phyloP scores from a whole-genome alignment of 1,140 invertebrate species.

The Telenomus remus region DNA sequence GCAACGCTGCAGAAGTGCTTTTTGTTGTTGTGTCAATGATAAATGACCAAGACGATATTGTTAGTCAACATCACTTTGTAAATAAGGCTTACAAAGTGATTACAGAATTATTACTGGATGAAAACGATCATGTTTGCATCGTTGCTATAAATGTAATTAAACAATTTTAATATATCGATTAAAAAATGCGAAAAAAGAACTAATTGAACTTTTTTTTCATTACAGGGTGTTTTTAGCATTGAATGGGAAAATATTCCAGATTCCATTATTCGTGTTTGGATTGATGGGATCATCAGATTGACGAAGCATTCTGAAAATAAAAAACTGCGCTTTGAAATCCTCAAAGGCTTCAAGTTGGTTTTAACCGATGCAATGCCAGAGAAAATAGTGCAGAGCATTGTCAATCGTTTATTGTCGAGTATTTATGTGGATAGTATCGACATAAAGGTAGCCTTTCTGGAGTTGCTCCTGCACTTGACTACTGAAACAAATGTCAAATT shows the following conservation, averaged over 20 bases:
- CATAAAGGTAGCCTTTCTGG: conserved; percentile 44
- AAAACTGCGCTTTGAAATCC: conserved; percentile 40
- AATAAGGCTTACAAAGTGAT: conserved; percentile 43
- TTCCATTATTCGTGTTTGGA: conserved; percentile 34
- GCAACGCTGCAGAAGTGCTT: conserved; percentile 59
- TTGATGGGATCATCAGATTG: conserved; percentile 29
- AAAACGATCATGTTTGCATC: conserved; percentile 42
- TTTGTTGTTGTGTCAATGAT: conserved; percentile 37
- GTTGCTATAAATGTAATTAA: conserved; percentile 53
- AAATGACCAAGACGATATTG: conserved; percentile 12
- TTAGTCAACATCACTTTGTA: conserved; percentile 20
- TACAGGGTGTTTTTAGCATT: too few relatives aligned
- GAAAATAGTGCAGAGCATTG: conserved; percentile 11
- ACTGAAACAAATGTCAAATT: conserved; percentile 29
- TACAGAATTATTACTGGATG: conserved; percentile 44
- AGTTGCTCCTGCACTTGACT: conserved; percentile 40
- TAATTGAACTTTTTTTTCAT: too few relatives aligned
- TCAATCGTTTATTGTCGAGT: conserved; percentile 26
- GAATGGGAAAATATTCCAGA: conserved; percentile 42
- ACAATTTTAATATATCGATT: conserved; percentile 4
- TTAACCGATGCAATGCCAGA: conserved; percentile 28
- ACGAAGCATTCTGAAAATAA: conserved; percentile 15
- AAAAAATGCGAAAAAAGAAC: too few relatives aligned
- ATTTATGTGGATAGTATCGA: conserved; percentile 35
- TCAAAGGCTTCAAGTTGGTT: conserved; percentile 43